Base-by-base conservation (phyloP, 2,797 vertebrate species). In the Coregonus sp. region DNA sequence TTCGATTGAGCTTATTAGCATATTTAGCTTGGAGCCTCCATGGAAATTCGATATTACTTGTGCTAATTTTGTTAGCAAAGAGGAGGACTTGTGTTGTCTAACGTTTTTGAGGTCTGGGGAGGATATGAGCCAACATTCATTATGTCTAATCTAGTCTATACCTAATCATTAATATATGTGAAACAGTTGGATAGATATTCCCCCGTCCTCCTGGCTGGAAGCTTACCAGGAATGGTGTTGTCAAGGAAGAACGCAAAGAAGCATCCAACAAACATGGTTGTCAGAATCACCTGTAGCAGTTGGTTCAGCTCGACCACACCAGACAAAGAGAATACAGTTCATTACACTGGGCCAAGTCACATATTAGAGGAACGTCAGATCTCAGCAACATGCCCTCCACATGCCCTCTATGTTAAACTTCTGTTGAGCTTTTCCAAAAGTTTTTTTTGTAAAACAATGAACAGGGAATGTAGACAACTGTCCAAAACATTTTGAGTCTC, bases 201-300 rank as follows among this genome's bases (percentile, higher is more conserved):
- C 40, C 40, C 40, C 40, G 11, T 47, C 2, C 11, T 47, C 40
- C 40, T 47, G 9, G 40, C 2, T 47, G 40, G 0, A 12, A 65
- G 29, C 80, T 90, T 84, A 99, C 98, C 97, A 85, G 97, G 97
- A 81, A 99, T 92, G 67, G 97, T 99, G 91, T 99, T 99, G 89
- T 99, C 98, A 72, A 99, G 91, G 33, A 98, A 3, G 80, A 98
- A 99, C 31, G 96, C 97, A 75, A 98, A 92, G 88, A 97, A 94
- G 66, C 98, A 98, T 15, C 98, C 97, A 0, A 99, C 95, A 88
- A 99, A 99, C 98, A 99, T 99, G 5, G 97, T 99, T 75, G 96
- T 99, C 80, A 99, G 90, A 78, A 99, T 95, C 52, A 99, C 97
- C 86, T 93, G 94, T 31, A 97, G 91, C 74, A 99, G 89, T 85